Base-by-base conservation (phyloP, 2,797 vertebrate genomes). In the Acrossocheilus fasciatus region DNA sequence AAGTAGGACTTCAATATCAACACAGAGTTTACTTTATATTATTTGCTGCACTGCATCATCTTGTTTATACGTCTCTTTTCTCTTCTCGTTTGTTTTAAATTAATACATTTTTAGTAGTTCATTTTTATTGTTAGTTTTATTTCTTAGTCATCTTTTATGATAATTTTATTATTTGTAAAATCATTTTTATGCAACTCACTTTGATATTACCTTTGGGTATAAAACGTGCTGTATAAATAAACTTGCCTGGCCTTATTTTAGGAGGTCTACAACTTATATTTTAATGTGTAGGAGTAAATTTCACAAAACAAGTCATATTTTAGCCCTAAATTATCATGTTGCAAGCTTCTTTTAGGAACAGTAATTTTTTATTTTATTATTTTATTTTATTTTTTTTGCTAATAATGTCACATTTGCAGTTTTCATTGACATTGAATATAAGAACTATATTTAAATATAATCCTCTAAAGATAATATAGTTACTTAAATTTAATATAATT, bases 1-100 rank as follows among this genome's bases (percentile, higher is more conserved):
- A 96, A 96, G 98, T 99, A 95, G 76, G 83, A 64, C 30, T 20
- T 59, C 6, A 36, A 45, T 34, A 26, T 17, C 26, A 81, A 20
- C 14, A 41, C 15, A 3, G 12, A 39, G 26, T 17, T 47, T 80
- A 15, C 26, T 50, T 18, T 50, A 12, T 26, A 26, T 75, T 50
- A 20, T 75, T 52, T 18, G 1, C 7, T 68, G 15, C 30, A 68
- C 15, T 68, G 30, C 15, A 68, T 36, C 30, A 66, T 68, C 15
- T 68, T 66, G 30, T 34, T 66, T 34, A 66, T 64, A 14, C 6
- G 14, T 17, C 30, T 30, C 15, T 34, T 66, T 34, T 30, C 62
- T 34, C 64, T 34, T 66, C 15, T 66, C 2, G 7, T 64, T 17
- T 17, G 7, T 36, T 9, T 66, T 66, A 15, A 18, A 15, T 66